These are phyloP conservation scores for Pristionchus entomophagus DNA, from an alignment of 2,888 invertebrate species.

Conservation along the genomic window DNA sequence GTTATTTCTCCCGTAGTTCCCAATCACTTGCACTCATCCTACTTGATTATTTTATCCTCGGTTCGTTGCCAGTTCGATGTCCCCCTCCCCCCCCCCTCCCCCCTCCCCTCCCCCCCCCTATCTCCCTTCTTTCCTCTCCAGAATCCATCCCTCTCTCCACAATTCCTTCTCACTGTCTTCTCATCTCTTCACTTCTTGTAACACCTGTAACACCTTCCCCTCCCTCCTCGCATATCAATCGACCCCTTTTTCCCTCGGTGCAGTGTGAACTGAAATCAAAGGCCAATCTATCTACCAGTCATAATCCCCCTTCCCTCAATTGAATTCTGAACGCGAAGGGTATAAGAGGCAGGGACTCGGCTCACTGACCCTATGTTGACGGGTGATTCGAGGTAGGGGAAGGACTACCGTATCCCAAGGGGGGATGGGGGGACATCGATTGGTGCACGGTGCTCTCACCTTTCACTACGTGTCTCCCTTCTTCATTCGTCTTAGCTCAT, in stretches of 20 bases:
- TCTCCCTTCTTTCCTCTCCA: too few species aligned
- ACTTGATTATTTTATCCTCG: slow-evolving; percentile 23
- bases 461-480: not conserved
- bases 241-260: not conserved
- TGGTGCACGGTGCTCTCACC: slow-evolving; percentile 30
- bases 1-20: not conserved
- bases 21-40: not conserved
- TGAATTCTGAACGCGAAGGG: slow-evolving; percentile 12
- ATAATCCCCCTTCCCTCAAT: slow-evolving; percentile 27
- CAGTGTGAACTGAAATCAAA: slow-evolving; percentile 40
- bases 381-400: not conserved
- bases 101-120: not conserved
- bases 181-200: not conserved
- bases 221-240: not conserved
- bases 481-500: not conserved
- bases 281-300: not conserved
- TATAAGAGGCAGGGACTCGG: not conserved
- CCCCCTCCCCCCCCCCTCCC: not conserved
- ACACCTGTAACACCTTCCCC: slow-evolving; percentile 16
- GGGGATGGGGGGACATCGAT: not conserved
- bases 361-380: not conserved
- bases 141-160: too few species aligned
- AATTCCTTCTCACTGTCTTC: not conserved
- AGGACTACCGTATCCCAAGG: not conserved
- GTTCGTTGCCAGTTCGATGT: not conserved